phyloP scores from a whole-genome alignment of 2,888 invertebrate genomes.

The Dioctria linearis region DNA sequence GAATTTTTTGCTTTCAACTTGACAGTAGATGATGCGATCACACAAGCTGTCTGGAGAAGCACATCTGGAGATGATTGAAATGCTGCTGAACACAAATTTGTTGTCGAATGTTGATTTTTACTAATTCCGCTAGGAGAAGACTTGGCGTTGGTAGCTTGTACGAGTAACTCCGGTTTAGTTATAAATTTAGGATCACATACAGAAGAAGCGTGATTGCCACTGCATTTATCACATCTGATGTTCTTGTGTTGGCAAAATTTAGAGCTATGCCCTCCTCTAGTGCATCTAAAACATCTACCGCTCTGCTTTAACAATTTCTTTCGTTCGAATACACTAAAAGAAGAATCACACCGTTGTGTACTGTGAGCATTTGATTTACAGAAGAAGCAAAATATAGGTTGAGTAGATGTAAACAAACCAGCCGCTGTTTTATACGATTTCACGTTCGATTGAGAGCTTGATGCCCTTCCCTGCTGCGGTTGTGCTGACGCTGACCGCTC shows the following conservation, averaged over 20 bases:
- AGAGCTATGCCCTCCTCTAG: background rate
- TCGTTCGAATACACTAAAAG: background rate
- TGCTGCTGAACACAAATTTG: no score
- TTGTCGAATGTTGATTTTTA: no score
- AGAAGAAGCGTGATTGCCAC: background rate
- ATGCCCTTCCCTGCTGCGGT: no score
- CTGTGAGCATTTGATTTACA: background rate
- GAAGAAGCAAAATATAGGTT: background rate
- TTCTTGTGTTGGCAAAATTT: background rate
- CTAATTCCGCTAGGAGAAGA: no score
- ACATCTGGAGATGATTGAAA: no score
- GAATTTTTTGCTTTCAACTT: no score
- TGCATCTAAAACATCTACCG: slow-evolving; percentile 8
- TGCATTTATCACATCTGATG: background rate
- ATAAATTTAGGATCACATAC: background rate
- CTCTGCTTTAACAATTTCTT: background rate
- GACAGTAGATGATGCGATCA: no score
- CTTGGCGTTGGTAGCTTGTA: no score
- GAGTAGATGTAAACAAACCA: background rate
- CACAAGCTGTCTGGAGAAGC: no score
- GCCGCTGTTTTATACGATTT: background rate
- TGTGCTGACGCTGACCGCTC: background rate
- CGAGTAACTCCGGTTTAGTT: no score
- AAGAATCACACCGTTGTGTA: background rate
- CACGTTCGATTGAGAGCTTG: background rate